These are phyloP conservation scores for Incurvaria masculella DNA, from an alignment of 2,888 invertebrate genomes.

Conservation along the genomic window DNA sequence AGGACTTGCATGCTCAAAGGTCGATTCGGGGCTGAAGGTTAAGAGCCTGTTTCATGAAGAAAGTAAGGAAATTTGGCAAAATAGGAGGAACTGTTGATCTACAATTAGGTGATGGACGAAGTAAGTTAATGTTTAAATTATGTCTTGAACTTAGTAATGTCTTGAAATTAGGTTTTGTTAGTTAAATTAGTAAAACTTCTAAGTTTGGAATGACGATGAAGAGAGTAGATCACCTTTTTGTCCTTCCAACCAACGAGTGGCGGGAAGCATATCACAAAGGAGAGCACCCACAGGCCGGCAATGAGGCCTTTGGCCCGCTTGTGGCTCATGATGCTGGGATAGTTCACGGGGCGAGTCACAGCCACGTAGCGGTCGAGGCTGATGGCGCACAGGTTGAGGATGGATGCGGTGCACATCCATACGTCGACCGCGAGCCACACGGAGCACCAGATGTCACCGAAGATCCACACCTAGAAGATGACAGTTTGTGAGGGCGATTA, in stretches of 20 bases:
- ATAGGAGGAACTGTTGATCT: no score
- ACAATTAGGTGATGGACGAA: no score
- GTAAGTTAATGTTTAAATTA: no score
- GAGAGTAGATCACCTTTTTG: slow-evolving; percentile 43
- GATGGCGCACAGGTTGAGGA: slow-evolving; percentile 94
- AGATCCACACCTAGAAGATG: slow-evolving; percentile 99
- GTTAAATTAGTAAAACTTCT: no score
- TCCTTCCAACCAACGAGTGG: slow-evolving; percentile 94
- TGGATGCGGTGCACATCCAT: slow-evolving; percentile 98
- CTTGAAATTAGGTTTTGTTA: no score
- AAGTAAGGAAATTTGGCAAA: no score
- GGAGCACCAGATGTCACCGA: slow-evolving; percentile 94
- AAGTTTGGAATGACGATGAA: no score
- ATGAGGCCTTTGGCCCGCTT: slow-evolving; percentile 83
- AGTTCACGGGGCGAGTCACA: slow-evolving; percentile 93
- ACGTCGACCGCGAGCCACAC: slow-evolving; percentile 97
- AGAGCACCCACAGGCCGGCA: slow-evolving; percentile 91
- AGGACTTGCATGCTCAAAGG: no score
- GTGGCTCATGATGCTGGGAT: slow-evolving; percentile 88
- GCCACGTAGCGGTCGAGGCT: slow-evolving; percentile 95
- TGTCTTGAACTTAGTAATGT: no score
- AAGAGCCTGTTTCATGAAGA: no score
- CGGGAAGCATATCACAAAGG: slow-evolving; percentile 95
- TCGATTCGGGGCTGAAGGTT: no score
- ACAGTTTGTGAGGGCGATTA: no score